Conservation (phyloP, 2,888 invertebrate species). For the Aphelenchoides bicaudatus region DNA sequence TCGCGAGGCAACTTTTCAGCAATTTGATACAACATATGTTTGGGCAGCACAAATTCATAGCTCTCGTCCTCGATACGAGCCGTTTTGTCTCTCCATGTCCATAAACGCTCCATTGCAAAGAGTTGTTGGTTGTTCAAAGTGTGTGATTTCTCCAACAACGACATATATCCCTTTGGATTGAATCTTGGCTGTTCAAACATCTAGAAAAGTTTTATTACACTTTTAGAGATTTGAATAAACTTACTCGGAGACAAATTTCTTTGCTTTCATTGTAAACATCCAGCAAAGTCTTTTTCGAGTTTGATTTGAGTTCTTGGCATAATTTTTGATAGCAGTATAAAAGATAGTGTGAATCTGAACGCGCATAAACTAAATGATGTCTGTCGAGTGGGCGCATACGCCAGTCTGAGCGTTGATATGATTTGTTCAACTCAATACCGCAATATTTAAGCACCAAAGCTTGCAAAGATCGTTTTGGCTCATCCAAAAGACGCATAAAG, state of each 20-base stretch:
- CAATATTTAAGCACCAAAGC: conserved; percentile 77
- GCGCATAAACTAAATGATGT: conserved; percentile 78
- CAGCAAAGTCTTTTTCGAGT: conserved; percentile 65
- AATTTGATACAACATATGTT: conserved; percentile 88
- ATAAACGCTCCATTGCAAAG: conserved; percentile 75
- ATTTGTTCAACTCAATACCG: conserved; percentile 76
- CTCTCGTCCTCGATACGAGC: conserved; percentile 88
- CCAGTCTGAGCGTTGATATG: conserved; percentile 91
- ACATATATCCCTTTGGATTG: conserved; percentile 71
- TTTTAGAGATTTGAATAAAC: conserved; percentile 20
- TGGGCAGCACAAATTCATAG: conserved; percentile 83
- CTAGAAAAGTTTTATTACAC: no score
- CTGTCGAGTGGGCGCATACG: conserved; percentile 80
- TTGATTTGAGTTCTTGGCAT: not conserved
- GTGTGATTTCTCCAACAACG: conserved; percentile 69
- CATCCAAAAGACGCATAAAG: conserved; percentile 41
- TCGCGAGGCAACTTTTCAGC: conserved; percentile 69
- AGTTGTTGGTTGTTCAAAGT: conserved; percentile 71
- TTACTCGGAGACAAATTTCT: conserved; percentile 71
- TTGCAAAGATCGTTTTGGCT: conserved; percentile 67
- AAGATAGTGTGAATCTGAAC: conserved; percentile 89
- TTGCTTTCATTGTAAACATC: conserved; percentile 74
- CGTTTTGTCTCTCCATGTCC: conserved; percentile 79
- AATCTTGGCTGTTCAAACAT: conserved; percentile 76
- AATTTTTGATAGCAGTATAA: conserved; percentile 66